Evolutionary conservation across 2,888 invertebrate species (phyloP).

Genomic region (Pycnomerus fuliginosus): DNA sequence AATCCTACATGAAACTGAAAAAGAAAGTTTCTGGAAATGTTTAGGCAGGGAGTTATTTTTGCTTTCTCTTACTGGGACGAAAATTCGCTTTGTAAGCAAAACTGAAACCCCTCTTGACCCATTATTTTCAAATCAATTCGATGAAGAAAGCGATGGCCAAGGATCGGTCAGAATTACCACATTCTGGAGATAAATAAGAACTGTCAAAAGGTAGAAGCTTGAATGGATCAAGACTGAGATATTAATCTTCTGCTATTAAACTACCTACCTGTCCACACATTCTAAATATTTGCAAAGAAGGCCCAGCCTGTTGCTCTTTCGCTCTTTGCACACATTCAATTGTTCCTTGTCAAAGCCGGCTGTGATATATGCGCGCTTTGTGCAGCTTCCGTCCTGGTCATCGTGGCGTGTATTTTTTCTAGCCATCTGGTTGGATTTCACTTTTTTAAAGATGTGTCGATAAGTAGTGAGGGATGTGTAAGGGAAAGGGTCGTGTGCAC

Average conservation of each 20-base stretch:
- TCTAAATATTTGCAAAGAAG: constrained; percentile 38
- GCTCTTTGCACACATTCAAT: constrained; percentile 30
- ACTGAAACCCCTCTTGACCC: no score
- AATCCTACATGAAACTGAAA: no score
- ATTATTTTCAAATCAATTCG: no score
- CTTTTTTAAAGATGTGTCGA: background rate
- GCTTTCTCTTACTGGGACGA: no score
- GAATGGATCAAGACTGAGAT: background rate
- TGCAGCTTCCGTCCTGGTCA: constrained; percentile 28
- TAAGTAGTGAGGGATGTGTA: background rate
- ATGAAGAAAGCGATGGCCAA: no score
- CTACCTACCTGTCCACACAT: constrained; percentile 40
- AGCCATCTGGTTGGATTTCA: no score
- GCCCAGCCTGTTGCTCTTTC: constrained; percentile 30
- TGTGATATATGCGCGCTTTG: constrained; percentile 30
- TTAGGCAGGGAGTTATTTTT: no score
- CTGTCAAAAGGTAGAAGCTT: background rate
- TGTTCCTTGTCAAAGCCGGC: constrained; percentile 23
- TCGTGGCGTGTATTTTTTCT: constrained; percentile 21
- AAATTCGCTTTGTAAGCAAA: no score
- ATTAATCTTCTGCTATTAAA: background rate
- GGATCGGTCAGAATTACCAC: no score
- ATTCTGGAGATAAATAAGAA: no score
- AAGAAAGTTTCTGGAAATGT: no score
- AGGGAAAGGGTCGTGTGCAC: constrained; percentile 36